Evolutionary conservation across 2,797 vertebrate species (phyloP), one percentile per base, ranked within the genome.

Genomic region (Labeo calbasu): DNA sequence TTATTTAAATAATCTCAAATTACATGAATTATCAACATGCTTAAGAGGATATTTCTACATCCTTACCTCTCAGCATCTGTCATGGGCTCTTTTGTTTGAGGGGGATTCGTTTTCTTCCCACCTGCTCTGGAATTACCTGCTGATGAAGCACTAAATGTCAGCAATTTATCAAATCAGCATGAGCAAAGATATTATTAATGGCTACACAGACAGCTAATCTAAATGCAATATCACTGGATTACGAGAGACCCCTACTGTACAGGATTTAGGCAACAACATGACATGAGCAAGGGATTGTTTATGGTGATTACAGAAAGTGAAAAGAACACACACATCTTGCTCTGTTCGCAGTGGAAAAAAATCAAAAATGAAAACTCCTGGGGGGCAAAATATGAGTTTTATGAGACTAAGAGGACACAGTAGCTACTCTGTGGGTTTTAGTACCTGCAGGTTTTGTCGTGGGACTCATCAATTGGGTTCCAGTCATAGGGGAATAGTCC

Each of bases 51-150:
- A 23, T 53, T 53, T 80, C 59, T 68, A 61, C 43, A 63, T 86
- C 88, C 92, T 92, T 63, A 92, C 91, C 88, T 92, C 84, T 92
- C 85, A 28, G 85, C 81, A 69, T 91, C 88, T 65, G 88, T 87
- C 85, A 82, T 55, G 10, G 87, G 87, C 63, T 82, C 69, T n/a
- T 85, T 76, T 65, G 83, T 69, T 86, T 85, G 63, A 75, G 25
- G 55, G 71, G 57, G 43, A 73, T 77, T 86, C 25, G 28, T 57
- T 84, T 87, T 82, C 57, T 80, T 86, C 81, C 76, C 59, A 61
- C 36, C 55, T 65, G 70, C 84, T 90, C 88, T 89, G 61, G 72
- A 82, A 73, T 88, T 87, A 69, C 83, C 90, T 93, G 87, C 86
- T 86, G 66, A 91, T 88, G 36, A 88, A 87, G 50, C 36, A 90